These are phyloP conservation scores for Trachelus tabidus DNA, from an alignment of 2,888 invertebrate genomes.

Conservation along the genomic window DNA sequence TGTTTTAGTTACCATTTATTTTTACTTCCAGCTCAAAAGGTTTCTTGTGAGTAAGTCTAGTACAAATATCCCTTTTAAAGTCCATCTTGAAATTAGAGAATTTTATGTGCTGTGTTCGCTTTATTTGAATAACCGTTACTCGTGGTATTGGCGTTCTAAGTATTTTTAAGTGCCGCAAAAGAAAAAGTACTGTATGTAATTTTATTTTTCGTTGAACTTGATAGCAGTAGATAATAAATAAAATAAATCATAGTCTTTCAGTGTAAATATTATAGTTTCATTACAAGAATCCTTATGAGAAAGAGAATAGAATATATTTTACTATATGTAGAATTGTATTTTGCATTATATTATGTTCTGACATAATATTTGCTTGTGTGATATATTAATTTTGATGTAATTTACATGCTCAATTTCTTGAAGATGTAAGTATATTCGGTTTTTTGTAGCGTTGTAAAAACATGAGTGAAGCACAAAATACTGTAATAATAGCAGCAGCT, in stretches of 20 bases:
- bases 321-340: not conserved
- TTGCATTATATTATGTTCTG: not conserved
- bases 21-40: not conserved
- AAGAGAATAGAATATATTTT: not conserved
- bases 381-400: not conserved
- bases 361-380: not conserved
- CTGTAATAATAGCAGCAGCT: constrained; percentile 52
- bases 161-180: not conserved
- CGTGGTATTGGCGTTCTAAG: not conserved
- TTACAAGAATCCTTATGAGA: not conserved
- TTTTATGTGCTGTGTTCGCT: not conserved
- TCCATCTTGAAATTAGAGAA: not conserved
- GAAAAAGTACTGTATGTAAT: not conserved
- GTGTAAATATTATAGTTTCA: not conserved
- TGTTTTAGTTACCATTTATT: not conserved
- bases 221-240: not conserved
- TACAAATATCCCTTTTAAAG: not conserved
- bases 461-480: constrained; percentile 51
- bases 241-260: not conserved
- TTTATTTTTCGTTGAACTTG: not conserved
- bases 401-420: not conserved
- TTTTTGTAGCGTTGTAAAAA: constrained; percentile 20
- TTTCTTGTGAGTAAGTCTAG: not conserved
- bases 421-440: not conserved
- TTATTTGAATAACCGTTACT: not conserved